These are phyloP conservation scores for Brevimyrus niger DNA, from an alignment of 2,113 vertebrate species.

Conservation along the genomic window DNA sequence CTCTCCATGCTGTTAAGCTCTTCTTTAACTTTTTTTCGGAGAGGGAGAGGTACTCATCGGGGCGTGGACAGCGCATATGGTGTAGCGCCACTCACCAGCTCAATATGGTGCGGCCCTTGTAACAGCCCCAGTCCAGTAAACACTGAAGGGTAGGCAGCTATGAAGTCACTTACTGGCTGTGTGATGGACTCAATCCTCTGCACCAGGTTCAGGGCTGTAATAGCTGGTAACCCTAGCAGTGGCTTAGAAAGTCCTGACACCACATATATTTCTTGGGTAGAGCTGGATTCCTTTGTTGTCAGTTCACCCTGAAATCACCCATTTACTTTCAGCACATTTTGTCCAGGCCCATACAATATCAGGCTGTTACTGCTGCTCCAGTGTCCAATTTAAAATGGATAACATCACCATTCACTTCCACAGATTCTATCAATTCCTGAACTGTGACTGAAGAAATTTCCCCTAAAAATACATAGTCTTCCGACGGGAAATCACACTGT, in stretches of 20 bases:
- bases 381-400: neutral
- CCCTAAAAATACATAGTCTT: neutral
- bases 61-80: constrained; percentile 15
- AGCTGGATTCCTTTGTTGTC: neutral
- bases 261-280: neutral
- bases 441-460: neutral
- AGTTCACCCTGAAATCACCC: neutral
- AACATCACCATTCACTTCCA: neutral
- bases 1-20: constrained; percentile 25
- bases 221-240: neutral
- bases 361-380: neutral
- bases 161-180: neutral
- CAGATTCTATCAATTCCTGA: neutral
- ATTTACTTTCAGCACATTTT: neutral
- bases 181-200: neutral
- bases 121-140: neutral
- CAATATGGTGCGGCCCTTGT: constrained; percentile 13
- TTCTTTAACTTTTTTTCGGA: constrained; percentile 15
- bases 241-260: neutral
- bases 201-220: neutral
- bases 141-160: constrained; percentile 2
- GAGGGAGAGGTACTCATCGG: neutral
- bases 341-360: neutral
- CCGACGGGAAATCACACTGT: neutral
- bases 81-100: neutral